phyloP scores from a whole-genome alignment of 2,113 vertebrate genomes.

The Poeciliopsis turrubarensis region DNA sequence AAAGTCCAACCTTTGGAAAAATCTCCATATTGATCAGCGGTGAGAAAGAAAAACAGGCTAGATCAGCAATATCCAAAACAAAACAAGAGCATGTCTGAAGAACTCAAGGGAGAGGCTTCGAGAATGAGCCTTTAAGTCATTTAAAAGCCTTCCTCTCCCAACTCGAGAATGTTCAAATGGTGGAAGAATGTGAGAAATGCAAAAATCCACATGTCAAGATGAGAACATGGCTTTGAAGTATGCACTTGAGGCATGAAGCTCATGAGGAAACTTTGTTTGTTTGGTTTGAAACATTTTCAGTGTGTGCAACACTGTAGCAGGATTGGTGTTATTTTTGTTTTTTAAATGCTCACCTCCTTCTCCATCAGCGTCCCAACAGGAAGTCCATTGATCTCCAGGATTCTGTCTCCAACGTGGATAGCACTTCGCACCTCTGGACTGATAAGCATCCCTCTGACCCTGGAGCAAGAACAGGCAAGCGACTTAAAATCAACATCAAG shows the following conservation, averaged over 20 bases:
- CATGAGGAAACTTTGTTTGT: not conserved
- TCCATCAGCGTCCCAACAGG: slow-evolving; percentile 86
- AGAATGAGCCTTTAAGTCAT: slow-evolving; percentile 35
- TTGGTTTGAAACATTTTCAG: not conserved
- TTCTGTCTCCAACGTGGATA: slow-evolving; percentile 93
- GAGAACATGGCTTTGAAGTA: slow-evolving; percentile 10
- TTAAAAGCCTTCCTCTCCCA: slow-evolving; percentile 54
- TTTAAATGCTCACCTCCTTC: slow-evolving; percentile 83
- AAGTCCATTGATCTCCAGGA: slow-evolving; percentile 95
- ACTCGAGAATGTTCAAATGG: slow-evolving; percentile 53
- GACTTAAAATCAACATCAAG: not conserved
- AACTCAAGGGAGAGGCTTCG: slow-evolving; percentile 23
- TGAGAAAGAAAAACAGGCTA: slow-evolving; percentile 9
- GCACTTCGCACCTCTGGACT: slow-evolving; percentile 91
- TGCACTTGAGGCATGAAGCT: slow-evolving; percentile 19
- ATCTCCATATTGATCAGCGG: not conserved
- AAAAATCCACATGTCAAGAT: slow-evolving; percentile 25
- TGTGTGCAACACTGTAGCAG: not conserved
- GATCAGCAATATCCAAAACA: slow-evolving; percentile 2
- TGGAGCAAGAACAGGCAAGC: slow-evolving; percentile 54
- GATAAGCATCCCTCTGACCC: slow-evolving; percentile 92
- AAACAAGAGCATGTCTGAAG: slow-evolving; percentile 1
- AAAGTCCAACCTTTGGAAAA: not conserved
- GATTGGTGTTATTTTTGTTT: not conserved
- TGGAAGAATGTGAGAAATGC: slow-evolving; percentile 48